Conservation (phyloP, 2,888 invertebrate genomes). For the Ditylenchus weischeri region DNA sequence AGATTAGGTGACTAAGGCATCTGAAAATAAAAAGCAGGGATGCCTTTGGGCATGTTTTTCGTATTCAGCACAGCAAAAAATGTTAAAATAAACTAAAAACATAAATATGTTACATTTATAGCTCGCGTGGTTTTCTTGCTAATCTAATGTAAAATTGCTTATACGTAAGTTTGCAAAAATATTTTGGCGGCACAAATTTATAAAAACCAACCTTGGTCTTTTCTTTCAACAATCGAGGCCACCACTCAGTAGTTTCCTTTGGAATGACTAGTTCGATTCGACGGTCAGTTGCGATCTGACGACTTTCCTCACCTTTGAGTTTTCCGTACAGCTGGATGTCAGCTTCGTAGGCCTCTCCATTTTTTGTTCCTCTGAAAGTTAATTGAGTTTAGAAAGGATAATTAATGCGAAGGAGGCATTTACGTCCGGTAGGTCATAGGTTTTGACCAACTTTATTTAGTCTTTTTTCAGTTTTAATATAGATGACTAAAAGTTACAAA, state of each 20-base stretch:
- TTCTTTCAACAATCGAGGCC: conserved; percentile 62
- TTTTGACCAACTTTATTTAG: no score
- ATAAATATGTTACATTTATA: no score
- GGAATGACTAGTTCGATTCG: conserved; percentile 59
- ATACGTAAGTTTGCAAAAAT: not conserved
- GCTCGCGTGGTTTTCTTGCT: no score
- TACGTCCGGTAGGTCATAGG: no score
- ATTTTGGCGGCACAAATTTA: not conserved
- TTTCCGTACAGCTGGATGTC: conserved; percentile 79
- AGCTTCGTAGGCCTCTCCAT: conserved; percentile 75
- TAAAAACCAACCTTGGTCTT: conserved; percentile 60
- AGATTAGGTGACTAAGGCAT: no score
- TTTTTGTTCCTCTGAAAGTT: conserved; percentile 64
- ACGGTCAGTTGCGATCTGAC: conserved; percentile 46
- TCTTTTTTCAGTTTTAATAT: no score
- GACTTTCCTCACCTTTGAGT: conserved; percentile 65
- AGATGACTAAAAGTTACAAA: no score
- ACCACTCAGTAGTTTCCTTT: conserved; percentile 61
- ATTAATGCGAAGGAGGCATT: not conserved
- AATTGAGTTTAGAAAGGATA: conserved; percentile 13
- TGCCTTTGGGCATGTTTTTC: no score
- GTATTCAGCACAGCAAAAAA: no score
- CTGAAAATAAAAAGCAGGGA: no score
- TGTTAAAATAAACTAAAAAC: no score
- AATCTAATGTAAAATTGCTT: no score